Conservation (phyloP, 2,888 invertebrate genomes). For the Drosophila rellima region DNA sequence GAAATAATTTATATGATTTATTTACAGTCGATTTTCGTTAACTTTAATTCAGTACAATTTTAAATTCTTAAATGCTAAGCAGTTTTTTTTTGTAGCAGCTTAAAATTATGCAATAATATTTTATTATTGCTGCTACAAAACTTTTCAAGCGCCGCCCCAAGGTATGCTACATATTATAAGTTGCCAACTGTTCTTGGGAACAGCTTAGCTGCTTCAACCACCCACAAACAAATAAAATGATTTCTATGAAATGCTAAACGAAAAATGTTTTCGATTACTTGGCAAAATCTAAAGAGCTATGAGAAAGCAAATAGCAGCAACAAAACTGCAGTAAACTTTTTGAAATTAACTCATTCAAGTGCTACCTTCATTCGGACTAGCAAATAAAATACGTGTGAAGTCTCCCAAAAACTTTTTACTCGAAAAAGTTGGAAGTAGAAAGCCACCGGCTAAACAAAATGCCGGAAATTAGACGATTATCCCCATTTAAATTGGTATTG, state of each 20-base stretch:
- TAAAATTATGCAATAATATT: slow-evolving; percentile 29
- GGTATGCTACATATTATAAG: slow-evolving; percentile 29
- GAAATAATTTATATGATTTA: slow-evolving; percentile 4
- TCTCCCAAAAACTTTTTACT: slow-evolving; percentile 14
- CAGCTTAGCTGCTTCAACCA: slow-evolving; percentile 9
- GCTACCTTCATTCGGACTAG: slow-evolving; percentile 17
- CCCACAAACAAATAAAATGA: neutral
- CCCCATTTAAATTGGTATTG: slow-evolving; percentile 16
- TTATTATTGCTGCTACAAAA: neutral
- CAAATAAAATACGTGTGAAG: slow-evolving; percentile 25
- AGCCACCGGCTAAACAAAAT: slow-evolving; percentile 50
- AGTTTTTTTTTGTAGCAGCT: slow-evolving; percentile 5
- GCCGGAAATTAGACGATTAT: slow-evolving; percentile 74
- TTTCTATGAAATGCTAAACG: neutral
- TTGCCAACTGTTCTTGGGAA: slow-evolving; percentile 17
- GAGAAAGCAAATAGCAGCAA: slow-evolving; percentile 1
- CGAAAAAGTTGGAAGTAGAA: slow-evolving; percentile 3
- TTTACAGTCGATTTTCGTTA: neutral
- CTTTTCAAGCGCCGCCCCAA: slow-evolving; percentile 15
- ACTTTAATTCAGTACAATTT: neutral
- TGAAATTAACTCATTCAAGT: slow-evolving; percentile 31
- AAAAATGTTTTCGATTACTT: neutral
- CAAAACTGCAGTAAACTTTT: slow-evolving; percentile 11
- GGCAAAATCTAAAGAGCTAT: neutral
- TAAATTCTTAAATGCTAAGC: neutral